Conservation (phyloP, 1,140 invertebrate genomes). For the Zaprionus ornatus region DNA sequence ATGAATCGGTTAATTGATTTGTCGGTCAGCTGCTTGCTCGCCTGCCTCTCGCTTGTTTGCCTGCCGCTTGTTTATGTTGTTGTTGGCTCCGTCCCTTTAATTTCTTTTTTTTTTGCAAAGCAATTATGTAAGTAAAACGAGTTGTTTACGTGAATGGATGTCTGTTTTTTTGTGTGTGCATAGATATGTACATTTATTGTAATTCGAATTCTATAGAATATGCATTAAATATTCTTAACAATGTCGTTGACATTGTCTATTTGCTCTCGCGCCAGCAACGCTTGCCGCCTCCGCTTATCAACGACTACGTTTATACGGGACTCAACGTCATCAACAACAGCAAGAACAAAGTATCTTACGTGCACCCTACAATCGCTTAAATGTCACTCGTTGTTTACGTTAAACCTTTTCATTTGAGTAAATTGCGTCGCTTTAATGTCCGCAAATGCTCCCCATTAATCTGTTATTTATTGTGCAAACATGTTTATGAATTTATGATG, state of each 20-base stretch:
- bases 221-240: slow-evolving; percentile 50
- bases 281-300: slow-evolving; percentile 30
- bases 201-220: slow-evolving; percentile 56
- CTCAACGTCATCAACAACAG: slow-evolving; percentile 15
- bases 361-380: slow-evolving; percentile 1
- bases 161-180: slow-evolving; percentile 1
- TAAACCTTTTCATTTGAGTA: not conserved
- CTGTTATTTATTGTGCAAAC: slow-evolving; percentile 54
- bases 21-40: slow-evolving; percentile 19
- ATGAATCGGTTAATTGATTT: slow-evolving; percentile 38
- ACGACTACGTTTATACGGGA: slow-evolving; percentile 4
- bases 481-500: slow-evolving; percentile 29
- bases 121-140: slow-evolving; percentile 46
- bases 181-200: slow-evolving; percentile 15
- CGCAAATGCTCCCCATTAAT: slow-evolving; percentile 26
- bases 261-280: not conserved
- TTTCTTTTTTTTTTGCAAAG: slow-evolving; percentile 37
- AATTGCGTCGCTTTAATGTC: slow-evolving; percentile 14
- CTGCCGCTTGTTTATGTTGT: slow-evolving; percentile 38
- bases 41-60: slow-evolving; percentile 35
- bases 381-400: not conserved
- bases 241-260: slow-evolving; percentile 26
- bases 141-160: slow-evolving; percentile 16
- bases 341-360: slow-evolving; percentile 2
- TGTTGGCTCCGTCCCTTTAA: slow-evolving; percentile 37